These are phyloP conservation scores for Diplosoma virens DNA, from an alignment of 23 tunicate species.

Conservation along the genomic window DNA sequence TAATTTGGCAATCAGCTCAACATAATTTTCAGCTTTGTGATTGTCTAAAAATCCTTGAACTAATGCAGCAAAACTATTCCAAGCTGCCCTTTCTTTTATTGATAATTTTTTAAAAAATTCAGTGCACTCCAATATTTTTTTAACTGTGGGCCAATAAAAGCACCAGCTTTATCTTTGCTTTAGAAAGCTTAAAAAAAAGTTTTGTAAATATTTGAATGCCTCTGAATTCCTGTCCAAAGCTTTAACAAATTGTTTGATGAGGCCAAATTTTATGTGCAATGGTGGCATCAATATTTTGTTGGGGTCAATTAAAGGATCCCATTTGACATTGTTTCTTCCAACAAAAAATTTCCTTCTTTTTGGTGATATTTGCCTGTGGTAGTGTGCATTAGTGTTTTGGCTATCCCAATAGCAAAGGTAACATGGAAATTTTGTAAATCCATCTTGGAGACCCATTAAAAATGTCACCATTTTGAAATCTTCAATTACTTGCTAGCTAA, in stretches of 20 bases:
- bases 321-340: conserved; percentile 18
- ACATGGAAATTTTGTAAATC: conserved; percentile 26
- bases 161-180: conserved; percentile 34
- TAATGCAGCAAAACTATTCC: conserved; percentile 10
- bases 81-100: conserved; percentile 22
- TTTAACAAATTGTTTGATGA: conserved; percentile 33
- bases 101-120: conserved; percentile 7
- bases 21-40: too few relatives aligned
- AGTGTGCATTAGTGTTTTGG: background rate
- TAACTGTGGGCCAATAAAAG: too few relatives aligned
- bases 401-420: conserved; percentile 30
- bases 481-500: conserved; percentile 5
- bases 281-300: conserved; percentile 30
- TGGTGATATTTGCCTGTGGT: conserved; percentile 22
- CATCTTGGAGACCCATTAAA: background rate
- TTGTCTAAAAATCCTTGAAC: conserved; percentile 13
- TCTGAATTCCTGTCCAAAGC: conserved; percentile 19
- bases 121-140: conserved; percentile 25
- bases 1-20: too few relatives aligned
- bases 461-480: conserved; percentile 10
- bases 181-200: conserved; percentile 15
- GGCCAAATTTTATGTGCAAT: conserved; percentile 26
- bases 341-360: conserved; percentile 22
- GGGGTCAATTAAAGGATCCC: conserved; percentile 13
- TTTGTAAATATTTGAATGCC: conserved; percentile 21